A percentile compares a stretch with the other conserved stretches of the same genome.
These are phyloP conservation scores for Hystrix cristata DNA, from an alignment of 2,113 vertebrate genomes.

Conservation along the genomic window DNA sequence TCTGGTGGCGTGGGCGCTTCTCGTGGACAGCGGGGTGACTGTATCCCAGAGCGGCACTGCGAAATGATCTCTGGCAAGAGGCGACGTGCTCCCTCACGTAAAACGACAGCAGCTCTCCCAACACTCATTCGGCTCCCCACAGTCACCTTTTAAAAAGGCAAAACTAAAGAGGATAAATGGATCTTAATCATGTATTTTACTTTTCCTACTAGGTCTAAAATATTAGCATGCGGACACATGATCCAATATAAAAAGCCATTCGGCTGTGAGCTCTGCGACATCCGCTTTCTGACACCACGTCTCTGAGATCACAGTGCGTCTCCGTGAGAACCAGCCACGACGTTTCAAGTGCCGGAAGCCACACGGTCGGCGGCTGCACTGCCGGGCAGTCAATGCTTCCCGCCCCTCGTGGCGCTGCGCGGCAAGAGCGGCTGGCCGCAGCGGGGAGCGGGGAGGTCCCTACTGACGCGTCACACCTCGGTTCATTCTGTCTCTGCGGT, in stretches of 20 bases:
- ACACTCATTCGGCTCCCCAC: not conserved
- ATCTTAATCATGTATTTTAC: not conserved
- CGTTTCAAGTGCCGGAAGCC: too few relatives aligned
- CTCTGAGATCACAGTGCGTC: not conserved
- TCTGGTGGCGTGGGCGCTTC: not conserved
- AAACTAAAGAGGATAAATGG: not conserved
- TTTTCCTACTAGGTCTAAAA: not conserved
- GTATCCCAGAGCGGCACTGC: not conserved
- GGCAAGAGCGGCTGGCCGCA: not conserved
- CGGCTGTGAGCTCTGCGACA: not conserved
- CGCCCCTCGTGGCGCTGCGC: not conserved
- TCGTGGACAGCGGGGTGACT: not conserved
- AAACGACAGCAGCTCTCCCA: not conserved
- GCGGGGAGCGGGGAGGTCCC: not conserved
- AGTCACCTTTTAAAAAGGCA: not conserved
- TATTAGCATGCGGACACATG: not conserved
- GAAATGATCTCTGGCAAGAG: conserved; percentile 20
- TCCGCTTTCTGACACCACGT: not conserved
- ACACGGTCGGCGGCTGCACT: accelerated
- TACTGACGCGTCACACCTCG: not conserved
- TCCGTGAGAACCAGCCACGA: not conserved
- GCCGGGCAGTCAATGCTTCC: not conserved
- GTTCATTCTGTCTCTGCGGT: not conserved
- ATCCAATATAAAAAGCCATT: not conserved
- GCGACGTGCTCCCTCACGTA: not conserved